phyloP scores from a whole-genome alignment of 2,113 vertebrate species.

The Eidolon helvum region DNA sequence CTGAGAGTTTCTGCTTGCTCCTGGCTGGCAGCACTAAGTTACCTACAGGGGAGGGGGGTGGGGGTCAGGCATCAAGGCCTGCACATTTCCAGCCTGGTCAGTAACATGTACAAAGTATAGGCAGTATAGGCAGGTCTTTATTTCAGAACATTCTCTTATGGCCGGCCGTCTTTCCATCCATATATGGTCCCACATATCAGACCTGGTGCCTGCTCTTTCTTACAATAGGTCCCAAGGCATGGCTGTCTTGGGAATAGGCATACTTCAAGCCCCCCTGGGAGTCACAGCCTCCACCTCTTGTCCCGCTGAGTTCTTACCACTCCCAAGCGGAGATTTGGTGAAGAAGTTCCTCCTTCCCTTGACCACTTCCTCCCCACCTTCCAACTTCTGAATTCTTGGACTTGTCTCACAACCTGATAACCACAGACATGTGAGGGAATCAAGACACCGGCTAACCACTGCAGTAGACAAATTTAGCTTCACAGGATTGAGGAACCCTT shows the following conservation, averaged over 20 bases:
- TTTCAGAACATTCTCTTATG: not conserved
- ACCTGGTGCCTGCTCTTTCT: not conserved
- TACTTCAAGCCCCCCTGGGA: not conserved
- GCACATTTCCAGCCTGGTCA: not conserved
- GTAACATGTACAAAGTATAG: not conserved
- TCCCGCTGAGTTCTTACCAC: not conserved
- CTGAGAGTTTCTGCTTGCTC: not conserved
- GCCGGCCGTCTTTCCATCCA: not conserved
- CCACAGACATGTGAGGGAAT: not conserved
- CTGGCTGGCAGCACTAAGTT: not conserved
- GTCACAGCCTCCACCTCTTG: not conserved
- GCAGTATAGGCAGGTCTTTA: not conserved
- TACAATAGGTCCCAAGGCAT: not conserved
- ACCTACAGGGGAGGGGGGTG: no score
- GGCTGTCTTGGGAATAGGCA: not conserved
- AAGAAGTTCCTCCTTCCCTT: not conserved
- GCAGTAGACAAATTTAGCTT: not conserved
- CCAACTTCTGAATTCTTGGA: not conserved
- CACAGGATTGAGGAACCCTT: not conserved
- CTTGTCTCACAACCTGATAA: not conserved
- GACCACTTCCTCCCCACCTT: not conserved
- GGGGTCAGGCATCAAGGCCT: not conserved
- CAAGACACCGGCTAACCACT: not conserved
- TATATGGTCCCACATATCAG: not conserved
- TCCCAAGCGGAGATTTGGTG: not conserved